These are phyloP conservation scores for Epirrhoe tristata DNA, from an alignment of 2,888 invertebrate species.

Conservation along the genomic window DNA sequence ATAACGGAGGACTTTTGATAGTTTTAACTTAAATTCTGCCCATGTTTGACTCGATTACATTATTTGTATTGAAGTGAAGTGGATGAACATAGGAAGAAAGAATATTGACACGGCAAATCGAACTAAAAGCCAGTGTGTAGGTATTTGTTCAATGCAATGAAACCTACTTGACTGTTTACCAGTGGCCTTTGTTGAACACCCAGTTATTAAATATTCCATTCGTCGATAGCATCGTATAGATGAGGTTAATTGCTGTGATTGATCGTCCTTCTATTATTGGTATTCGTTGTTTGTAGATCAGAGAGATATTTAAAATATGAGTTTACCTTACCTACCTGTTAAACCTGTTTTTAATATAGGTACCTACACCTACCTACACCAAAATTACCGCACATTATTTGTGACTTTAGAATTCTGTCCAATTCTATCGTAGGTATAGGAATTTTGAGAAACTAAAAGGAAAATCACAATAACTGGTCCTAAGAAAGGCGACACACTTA, in stretches of 20 bases:
- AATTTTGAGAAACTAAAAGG: no score
- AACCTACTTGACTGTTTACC: constrained; percentile 24
- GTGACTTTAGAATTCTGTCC: no score
- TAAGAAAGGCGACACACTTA: no score
- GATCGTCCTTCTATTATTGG: constrained; percentile 62
- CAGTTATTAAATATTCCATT: constrained; percentile 74
- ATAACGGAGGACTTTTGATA: no score
- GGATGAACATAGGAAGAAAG: neutral
- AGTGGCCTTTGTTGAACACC: constrained; percentile 47
- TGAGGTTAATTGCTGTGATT: constrained; percentile 74
- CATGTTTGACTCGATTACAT: no score
- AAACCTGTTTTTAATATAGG: neutral
- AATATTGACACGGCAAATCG: neutral
- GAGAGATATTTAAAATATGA: constrained; percentile 17
- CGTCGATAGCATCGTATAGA: constrained; percentile 71
- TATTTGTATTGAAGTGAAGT: no score
- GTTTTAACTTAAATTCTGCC: no score
- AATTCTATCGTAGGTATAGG: no score
- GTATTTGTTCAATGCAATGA: constrained; percentile 13
- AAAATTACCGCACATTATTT: no score
- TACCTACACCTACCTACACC: no score
- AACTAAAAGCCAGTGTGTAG: neutral
- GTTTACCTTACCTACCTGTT: constrained; percentile 2
- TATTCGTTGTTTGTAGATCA: constrained; percentile 42
- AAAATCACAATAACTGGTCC: no score